Evolutionary conservation across 1,140 invertebrate species (phyloP), one percentile per base, ranked within the genome.

Genomic region (Lasioglossum albipes): DNA sequence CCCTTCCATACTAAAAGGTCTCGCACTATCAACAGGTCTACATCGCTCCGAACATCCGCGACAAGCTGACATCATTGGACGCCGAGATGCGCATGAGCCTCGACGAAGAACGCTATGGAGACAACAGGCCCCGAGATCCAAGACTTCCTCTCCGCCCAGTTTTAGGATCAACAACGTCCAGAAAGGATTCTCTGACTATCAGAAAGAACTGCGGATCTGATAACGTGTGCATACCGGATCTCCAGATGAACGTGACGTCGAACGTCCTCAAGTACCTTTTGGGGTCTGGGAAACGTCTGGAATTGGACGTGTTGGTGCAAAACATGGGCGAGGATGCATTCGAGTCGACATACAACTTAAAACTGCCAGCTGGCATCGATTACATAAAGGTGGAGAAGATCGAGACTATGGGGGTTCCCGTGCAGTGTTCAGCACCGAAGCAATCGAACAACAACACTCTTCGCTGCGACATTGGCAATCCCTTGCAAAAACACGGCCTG

Each of bases 161-260:
- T 0, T 93, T 98, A 4, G 96, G 97, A 89, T 94, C 95, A 74
- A 96, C 96, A 57, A 94, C 94, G 9, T 95, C 95, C 85, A 94
- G 72, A 27, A 95, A 95, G 52, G 97, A 97, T 90, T 95, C 95
- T 5, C 94, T 97, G 36, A 96, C 95, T 75, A 98, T 99, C 80
- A 96, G 97, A 86, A 99, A 99, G 94, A 98, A 99, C 90, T 99
- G 98, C 91, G 98, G 98, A 0, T 89, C 94, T 2, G 98, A 99
- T 89, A 98, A 99, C 87, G 94, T 98, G 64, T 99, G 98, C 89
- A 96, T 98, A 84, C 98, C 98, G 0, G 96, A 99, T 93, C 93
- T 99, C 31, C 93, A 94, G 61, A 91, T 97, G 72, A 94, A 91
- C 62, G 95, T 95, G 36, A 94, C 92, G 64, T 94, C 96, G 94